These are phyloP conservation scores for Goniozus legneri DNA, from an alignment of 1,140 invertebrate species.

Conservation along the genomic window DNA sequence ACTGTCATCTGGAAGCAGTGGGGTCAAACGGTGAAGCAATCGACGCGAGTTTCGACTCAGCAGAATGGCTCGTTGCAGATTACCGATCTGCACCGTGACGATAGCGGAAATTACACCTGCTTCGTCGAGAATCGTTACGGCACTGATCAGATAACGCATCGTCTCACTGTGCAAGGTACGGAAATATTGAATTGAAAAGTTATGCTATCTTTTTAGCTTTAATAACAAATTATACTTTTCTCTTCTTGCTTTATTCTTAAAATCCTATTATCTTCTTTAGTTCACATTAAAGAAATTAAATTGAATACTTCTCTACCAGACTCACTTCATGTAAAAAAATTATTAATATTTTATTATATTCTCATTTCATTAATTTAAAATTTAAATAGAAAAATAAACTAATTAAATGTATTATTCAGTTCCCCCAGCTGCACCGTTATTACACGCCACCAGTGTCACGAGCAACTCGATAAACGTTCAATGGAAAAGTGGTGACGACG, in stretches of 20 bases:
- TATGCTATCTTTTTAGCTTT: background rate
- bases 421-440: constrained; percentile 54
- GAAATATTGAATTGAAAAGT: too few species aligned
- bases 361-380: too few species aligned
- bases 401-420: too few species aligned
- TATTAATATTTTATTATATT: too few species aligned
- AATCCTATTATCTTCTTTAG: background rate
- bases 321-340: too few species aligned
- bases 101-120: constrained; percentile 90
- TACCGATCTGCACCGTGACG: constrained; percentile 69
- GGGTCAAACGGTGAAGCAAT: constrained; percentile 66
- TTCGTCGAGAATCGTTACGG: constrained; percentile 80
- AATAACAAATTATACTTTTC: constrained; percentile 5
- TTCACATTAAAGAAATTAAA: too few species aligned
- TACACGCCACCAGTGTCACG: constrained; percentile 57
- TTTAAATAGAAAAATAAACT: too few species aligned
- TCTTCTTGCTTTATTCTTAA: background rate
- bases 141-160: constrained; percentile 78
- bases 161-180: constrained; percentile 64
- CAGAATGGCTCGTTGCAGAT: constrained; percentile 71
- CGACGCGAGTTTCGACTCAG: constrained; percentile 63
- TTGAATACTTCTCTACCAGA: too few species aligned
- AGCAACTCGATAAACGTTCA: constrained; percentile 58
- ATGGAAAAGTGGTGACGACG: constrained; percentile 57
- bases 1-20: constrained; percentile 73